These are phyloP conservation scores for Alexandromys fortis DNA, from an alignment of 2,113 vertebrate species.

Conservation along the genomic window DNA sequence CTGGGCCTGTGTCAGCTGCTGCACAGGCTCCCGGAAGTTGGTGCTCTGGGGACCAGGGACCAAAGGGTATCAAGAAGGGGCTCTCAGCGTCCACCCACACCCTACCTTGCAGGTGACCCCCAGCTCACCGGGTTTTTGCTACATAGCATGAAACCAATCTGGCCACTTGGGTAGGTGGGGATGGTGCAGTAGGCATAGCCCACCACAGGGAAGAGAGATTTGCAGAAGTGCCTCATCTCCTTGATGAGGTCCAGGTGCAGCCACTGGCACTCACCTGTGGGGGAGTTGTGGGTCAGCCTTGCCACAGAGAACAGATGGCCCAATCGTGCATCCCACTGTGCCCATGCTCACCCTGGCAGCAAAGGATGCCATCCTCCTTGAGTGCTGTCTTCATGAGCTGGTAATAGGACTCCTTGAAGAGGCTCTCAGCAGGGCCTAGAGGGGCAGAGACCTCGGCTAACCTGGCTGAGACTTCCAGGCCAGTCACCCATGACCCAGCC, in stretches of 20 bases:
- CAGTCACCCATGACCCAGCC: background rate
- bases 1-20: conserved; percentile 90
- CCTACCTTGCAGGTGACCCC: background rate
- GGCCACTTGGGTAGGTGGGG: conserved; percentile 97
- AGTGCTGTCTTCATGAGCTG: conserved; percentile 98
- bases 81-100: fast-evolving
- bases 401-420: conserved; percentile 99
- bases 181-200: conserved; percentile 97
- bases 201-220: conserved; percentile 96
- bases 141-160: conserved; percentile 99
- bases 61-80: background rate
- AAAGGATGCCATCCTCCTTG: conserved; percentile 94
- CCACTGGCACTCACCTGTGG: conserved; percentile 96
- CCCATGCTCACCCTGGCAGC: conserved; percentile 93
- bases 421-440: conserved; percentile 93
- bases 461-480: background rate
- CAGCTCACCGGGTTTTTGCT: conserved; percentile 95
- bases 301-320: fast-evolving
- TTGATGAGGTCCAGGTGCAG: conserved; percentile 98
- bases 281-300: background rate
- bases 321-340: fast-evolving
- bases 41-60: conserved; percentile 88
- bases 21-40: conserved; percentile 93
- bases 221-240: conserved; percentile 97
- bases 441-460: background rate